These are phyloP conservation scores for Phataginus tricuspis DNA, from an alignment of 2,797 vertebrate genomes.

Conservation along the genomic window DNA sequence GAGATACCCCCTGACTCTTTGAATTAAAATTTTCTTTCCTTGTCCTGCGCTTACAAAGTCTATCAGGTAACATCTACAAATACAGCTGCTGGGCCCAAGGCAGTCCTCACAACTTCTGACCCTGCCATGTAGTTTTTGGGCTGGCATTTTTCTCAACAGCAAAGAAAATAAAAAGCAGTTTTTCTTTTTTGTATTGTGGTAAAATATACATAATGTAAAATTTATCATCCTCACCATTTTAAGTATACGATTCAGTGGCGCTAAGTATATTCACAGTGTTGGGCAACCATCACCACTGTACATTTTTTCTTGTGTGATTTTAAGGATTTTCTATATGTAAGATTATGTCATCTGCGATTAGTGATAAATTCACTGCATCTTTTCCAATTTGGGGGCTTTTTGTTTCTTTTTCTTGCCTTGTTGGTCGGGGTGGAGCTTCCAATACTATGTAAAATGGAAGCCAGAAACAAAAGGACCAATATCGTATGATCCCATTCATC, in stretches of 20 bases:
- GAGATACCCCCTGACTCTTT: neutral
- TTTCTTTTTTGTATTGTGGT: neutral
- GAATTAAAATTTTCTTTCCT: neutral
- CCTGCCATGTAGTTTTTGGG: neutral
- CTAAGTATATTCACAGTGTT: neutral
- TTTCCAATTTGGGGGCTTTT: neutral
- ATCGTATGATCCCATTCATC: neutral
- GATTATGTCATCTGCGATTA: neutral
- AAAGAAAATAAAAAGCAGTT: neutral
- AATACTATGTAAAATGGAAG: neutral
- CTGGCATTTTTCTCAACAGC: neutral
- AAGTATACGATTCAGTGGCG: neutral
- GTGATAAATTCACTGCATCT: neutral
- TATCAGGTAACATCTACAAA: neutral
- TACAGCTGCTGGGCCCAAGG: neutral
- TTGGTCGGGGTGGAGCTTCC: neutral
- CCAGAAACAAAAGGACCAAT: neutral
- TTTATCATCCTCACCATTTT: neutral
- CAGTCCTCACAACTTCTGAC: neutral
- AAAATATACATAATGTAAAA: neutral
- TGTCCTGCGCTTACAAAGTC: neutral
- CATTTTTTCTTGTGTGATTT: neutral
- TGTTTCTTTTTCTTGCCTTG: neutral
- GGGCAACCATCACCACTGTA: no score
- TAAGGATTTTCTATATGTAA: neutral